These are phyloP conservation scores for Didymodactylos carnosus DNA, from an alignment of 2,888 invertebrate genomes.

Conservation along the genomic window DNA sequence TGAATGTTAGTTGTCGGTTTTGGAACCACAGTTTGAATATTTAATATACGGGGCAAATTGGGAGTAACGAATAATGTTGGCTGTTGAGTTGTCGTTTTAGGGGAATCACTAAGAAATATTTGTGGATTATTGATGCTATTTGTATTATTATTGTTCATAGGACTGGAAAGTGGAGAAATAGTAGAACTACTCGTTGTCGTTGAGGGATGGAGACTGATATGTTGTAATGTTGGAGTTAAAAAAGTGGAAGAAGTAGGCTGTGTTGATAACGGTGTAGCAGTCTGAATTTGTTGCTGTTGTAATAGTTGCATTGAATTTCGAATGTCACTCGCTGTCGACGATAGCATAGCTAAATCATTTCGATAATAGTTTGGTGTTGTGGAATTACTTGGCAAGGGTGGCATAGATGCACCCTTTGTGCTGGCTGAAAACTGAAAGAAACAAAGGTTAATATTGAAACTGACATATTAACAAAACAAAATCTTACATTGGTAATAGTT, in stretches of 20 bases:
- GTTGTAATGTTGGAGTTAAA: too few relatives aligned
- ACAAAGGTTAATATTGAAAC: not conserved
- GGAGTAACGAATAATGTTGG: not conserved
- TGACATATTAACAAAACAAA: too few relatives aligned
- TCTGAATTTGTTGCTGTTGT: not conserved
- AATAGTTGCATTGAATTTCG: not conserved
- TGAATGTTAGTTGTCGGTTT: constrained; percentile 1
- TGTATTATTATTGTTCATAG: too few relatives aligned
- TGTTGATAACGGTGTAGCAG: too few relatives aligned
- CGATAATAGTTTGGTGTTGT: not conserved
- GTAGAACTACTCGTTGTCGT: not conserved
- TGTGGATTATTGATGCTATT: too few relatives aligned
- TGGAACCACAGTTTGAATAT: not conserved
- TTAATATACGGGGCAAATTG: not conserved
- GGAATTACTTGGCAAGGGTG: not conserved
- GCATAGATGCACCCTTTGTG: not conserved
- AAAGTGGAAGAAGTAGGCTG: too few relatives aligned
- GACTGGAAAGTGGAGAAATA: too few relatives aligned
- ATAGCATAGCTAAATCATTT: not conserved
- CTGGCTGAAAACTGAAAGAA: not conserved
- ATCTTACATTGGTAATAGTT: too few relatives aligned
- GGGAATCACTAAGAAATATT: too few relatives aligned
- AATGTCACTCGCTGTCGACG: not conserved
- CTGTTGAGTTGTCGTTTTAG: not conserved
- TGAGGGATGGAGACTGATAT: not conserved